These are phyloP conservation scores for Stichopus chloronotus DNA, from an alignment of 35 echinoderm and acorn worm genomes.

Conservation along the genomic window DNA sequence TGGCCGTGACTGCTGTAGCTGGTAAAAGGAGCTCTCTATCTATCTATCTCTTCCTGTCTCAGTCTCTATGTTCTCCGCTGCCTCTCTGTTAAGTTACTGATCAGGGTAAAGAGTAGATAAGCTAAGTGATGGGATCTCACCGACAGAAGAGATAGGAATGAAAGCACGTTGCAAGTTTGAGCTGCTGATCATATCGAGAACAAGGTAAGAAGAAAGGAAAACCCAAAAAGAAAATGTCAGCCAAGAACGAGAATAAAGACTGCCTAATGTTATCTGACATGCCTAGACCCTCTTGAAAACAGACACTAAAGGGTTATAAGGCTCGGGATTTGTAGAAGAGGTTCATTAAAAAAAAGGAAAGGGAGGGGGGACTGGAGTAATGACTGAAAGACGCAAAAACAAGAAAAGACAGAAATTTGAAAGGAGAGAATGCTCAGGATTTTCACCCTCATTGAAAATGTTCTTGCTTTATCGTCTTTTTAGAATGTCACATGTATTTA, in stretches of 20 bases:
- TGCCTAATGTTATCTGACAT: background rate
- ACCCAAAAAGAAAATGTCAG: no score
- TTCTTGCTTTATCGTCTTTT: no score
- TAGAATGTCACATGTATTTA: no score
- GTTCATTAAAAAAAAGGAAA: background rate
- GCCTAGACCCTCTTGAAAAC: background rate
- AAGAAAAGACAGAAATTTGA: no score
- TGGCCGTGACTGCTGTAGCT: constrained; percentile 30
- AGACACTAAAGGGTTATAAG: background rate
- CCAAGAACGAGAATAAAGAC: background rate
- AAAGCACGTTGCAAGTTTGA: no score
- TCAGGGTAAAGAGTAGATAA: background rate
- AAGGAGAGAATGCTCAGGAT: no score
- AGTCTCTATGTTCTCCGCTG: background rate
- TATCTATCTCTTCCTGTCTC: background rate
- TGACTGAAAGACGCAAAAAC: no score
- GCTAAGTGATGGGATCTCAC: background rate
- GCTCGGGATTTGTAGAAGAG: background rate
- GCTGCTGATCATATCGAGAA: background rate
- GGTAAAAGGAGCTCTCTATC: constrained; percentile 1
- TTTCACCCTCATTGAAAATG: no score
- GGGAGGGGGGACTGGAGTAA: no score
- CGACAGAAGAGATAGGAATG: background rate
- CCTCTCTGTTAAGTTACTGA: background rate
- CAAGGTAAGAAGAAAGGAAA: background rate